Evolutionary conservation across 1,140 invertebrate genomes (phyloP).

Genomic region (Papilio aristodemus): DNA sequence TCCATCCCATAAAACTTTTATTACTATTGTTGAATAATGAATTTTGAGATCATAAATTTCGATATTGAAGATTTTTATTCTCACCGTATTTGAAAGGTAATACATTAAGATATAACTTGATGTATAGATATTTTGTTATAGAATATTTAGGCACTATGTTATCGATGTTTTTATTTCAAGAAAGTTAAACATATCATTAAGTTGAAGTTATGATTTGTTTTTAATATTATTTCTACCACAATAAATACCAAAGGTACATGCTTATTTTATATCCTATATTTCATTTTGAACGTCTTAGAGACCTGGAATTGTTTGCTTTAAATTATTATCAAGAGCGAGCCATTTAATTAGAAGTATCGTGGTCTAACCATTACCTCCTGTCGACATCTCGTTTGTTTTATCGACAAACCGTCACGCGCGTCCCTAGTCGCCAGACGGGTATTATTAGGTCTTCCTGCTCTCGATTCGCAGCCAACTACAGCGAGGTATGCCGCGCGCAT

Average conservation of each 20-base stretch:
- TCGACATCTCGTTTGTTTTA: slow-evolving; percentile 29
- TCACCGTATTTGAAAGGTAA: too few species aligned
- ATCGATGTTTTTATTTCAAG: too few species aligned
- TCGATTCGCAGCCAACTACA: slow-evolving; percentile 62
- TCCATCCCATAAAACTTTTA: too few species aligned
- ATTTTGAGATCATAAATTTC: too few species aligned
- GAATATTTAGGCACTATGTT: too few species aligned
- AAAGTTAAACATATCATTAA: too few species aligned
- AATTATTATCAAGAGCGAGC: slow-evolving; percentile 20
- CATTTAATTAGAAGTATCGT: slow-evolving; percentile 15
- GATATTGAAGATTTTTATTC: slow-evolving; percentile 3
- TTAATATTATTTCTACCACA: too few species aligned
- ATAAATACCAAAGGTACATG: too few species aligned
- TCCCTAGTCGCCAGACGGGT: slow-evolving; percentile 58
- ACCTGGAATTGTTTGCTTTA: neutral
- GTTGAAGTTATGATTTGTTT: too few species aligned
- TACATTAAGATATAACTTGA: too few species aligned
- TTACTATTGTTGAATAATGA: too few species aligned
- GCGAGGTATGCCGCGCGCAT: slow-evolving; percentile 22
- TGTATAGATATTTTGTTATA: too few species aligned
- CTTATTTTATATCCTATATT: slow-evolving; percentile 3
- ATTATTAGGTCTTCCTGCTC: slow-evolving; percentile 79
- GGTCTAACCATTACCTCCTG: slow-evolving; percentile 22
- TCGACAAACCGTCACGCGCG: slow-evolving; percentile 20
- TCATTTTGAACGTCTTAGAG: neutral